Evolutionary conservation across 2,797 vertebrate species (phyloP).

Genomic region (Megaceryle alcyon): DNA sequence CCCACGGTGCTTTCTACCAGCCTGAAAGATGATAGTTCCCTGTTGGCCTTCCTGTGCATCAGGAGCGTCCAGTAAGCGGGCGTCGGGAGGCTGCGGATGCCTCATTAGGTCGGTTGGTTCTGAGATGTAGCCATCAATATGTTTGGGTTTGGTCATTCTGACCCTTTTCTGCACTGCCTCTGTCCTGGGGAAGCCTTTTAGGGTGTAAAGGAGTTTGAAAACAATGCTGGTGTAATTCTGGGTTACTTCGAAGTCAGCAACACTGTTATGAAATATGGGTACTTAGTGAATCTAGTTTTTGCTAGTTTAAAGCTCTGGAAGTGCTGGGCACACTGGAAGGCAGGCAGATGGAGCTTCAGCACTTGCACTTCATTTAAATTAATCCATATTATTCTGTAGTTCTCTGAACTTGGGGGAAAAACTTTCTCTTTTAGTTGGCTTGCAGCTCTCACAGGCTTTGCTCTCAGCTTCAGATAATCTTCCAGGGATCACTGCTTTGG

Average conservation of each 20-base stretch:
- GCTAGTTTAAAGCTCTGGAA: background rate
- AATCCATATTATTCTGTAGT: background rate
- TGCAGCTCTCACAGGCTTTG: background rate
- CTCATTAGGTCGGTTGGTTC: background rate
- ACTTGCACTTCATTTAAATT: background rate
- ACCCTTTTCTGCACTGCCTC: background rate
- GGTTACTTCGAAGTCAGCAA: background rate
- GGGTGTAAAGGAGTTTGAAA: background rate
- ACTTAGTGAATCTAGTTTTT: background rate
- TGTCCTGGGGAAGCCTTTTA: background rate
- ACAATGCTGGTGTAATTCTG: background rate
- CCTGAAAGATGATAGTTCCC: background rate
- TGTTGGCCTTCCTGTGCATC: background rate
- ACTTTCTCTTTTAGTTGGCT: background rate
- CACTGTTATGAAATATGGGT: background rate
- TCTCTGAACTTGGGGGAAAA: background rate
- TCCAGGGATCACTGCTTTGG: background rate
- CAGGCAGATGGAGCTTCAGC: background rate
- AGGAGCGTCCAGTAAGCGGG: background rate
- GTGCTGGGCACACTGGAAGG: background rate
- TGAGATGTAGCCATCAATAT: background rate
- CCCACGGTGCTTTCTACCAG: background rate
- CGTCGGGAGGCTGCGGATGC: background rate
- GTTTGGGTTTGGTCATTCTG: background rate
- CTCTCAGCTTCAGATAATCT: background rate